Evolutionary conservation across 37 sponge, comb jelly and placozoan genomes (phyloP), one percentile per base, ranked within the genome.

Genomic region (Ephydatia muelleri): DNA sequence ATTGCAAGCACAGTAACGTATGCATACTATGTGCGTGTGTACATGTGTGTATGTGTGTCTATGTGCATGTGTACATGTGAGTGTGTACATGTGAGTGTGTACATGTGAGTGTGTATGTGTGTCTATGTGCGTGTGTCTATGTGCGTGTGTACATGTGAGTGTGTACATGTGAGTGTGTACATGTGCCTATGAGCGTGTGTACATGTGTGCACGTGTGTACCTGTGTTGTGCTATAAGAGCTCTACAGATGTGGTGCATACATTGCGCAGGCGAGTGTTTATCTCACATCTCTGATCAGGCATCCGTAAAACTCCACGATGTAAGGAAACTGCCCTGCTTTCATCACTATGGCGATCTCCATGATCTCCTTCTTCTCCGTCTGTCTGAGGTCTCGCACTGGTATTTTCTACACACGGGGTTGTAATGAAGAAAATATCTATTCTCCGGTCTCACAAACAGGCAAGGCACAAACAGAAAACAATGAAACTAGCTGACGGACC

Each of bases 231-330:
- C n/a, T n/a, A n/a, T n/a, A 65, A 22, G 19, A 65, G 21, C 21
- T 65, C 66, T 21, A 65, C 21, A 21, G 19, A 65, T 68, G 70
- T 26, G 29, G 70, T 68, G 70, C 70, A 11, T 26, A 11, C 9
- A 11, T 26, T 11, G 12, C 49, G 14, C 80, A 87, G n/a, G n/a
- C n/a, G n/a, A n/a, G n/a, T n/a, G n/a, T n/a, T n/a, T n/a, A n/a
- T n/a, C 92, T 88, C 48, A 92, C 98, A 65, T 97, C 99, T 67
- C 93, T 85, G 27, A 96, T 85, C 33, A 96, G 87, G 35, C 90
- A 91, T 11, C 99, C 99, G 88, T 91, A 99, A 77, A 96, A 96
- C 48, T 87, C 88, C 23, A 99, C 95, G 37, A 95, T 99, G 83
- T 87, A 91, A 0, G 95, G 93, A 80, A 95, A 96, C 22, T 82